phyloP scores from a whole-genome alignment of 2,888 invertebrate genomes.

The Argyra leucocephala region DNA sequence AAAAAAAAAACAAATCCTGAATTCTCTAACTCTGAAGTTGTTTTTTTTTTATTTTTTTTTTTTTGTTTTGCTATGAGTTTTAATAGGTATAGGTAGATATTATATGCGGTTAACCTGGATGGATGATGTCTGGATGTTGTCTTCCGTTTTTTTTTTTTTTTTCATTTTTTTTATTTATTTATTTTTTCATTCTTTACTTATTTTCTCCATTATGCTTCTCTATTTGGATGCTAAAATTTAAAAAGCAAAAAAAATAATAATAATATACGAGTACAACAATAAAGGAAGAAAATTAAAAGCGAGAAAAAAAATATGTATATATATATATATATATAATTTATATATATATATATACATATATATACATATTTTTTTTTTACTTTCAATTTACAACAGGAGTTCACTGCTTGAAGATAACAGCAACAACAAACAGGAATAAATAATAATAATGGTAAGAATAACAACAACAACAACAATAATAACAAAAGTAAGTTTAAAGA shows the following conservation, averaged over 20 bases:
- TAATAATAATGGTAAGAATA: neutral
- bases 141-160: neutral
- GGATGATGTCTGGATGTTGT: slow-evolving; percentile 6
- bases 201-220: neutral
- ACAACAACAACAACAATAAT: neutral
- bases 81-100: neutral
- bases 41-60: neutral
- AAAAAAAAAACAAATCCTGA: no score
- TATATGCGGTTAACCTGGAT: slow-evolving; percentile 6
- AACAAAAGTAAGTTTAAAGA: neutral
- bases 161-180: neutral
- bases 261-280: no score
- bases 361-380: neutral
- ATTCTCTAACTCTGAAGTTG: neutral
- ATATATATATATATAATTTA: neutral
- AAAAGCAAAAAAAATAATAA: no score
- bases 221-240: neutral
- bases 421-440: neutral
- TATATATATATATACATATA: neutral
- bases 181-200: neutral
- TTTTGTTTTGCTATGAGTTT: neutral
- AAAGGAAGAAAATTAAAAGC: neutral
- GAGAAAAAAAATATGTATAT: neutral
- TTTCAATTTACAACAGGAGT: neutral
- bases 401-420: neutral